phyloP scores from a whole-genome alignment of 2,888 invertebrate species.

The Caenorhabditis afra region DNA sequence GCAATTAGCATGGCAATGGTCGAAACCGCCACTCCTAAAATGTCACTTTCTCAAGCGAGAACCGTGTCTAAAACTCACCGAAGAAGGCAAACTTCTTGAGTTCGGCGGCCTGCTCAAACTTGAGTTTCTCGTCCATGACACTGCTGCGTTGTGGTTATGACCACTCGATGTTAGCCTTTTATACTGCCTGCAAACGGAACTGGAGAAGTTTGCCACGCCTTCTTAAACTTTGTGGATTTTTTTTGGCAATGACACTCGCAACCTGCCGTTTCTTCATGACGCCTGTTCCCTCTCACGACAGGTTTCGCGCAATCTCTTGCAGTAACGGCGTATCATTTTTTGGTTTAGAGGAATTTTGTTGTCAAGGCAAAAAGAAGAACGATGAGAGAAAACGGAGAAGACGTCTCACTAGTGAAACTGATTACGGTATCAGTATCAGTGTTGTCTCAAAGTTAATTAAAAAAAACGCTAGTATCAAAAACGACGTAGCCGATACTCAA shows the following conservation, averaged over 20 bases:
- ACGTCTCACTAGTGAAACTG: too few species aligned
- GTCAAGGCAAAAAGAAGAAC: neutral
- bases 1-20: slow-evolving; percentile 70
- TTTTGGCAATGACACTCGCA: slow-evolving; percentile 21
- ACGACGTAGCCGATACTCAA: too few species aligned
- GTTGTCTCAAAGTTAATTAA: too few species aligned
- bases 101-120: slow-evolving; percentile 73
- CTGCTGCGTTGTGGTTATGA: slow-evolving; percentile 25
- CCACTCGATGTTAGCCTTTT: slow-evolving; percentile 26
- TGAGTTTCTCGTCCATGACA: slow-evolving; percentile 70
- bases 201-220: slow-evolving; percentile 56
- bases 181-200: slow-evolving; percentile 41
- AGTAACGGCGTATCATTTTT: slow-evolving; percentile 48
- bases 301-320: slow-evolving; percentile 35
- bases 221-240: slow-evolving; percentile 57
- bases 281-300: slow-evolving; percentile 23
- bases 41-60: neutral
- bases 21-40: slow-evolving; percentile 65
- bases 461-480: too few species aligned
- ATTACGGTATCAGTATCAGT: too few species aligned
- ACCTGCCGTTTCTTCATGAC: slow-evolving; percentile 11
- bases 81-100: slow-evolving; percentile 79
- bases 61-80: slow-evolving; percentile 53
- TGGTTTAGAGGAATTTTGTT: slow-evolving; percentile 38
- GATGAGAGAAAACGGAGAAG: too few species aligned